Base-by-base conservation (phyloP, 2,888 invertebrate species). In the Chironomus riparius region DNA sequence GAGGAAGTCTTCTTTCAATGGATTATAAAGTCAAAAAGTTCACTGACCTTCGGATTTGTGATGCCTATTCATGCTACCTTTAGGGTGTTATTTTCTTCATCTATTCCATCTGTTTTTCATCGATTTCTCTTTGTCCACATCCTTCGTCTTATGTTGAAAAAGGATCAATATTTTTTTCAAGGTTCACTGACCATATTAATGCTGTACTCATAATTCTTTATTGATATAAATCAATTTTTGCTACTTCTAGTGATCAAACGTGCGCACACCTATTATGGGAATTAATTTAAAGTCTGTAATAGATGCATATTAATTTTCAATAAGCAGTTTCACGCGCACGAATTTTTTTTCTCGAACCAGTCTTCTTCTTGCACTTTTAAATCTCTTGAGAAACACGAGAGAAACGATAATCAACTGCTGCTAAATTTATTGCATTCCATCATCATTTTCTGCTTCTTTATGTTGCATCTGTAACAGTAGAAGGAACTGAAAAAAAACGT, bases 111-210 rank as follows among this genome's bases (percentile, higher is more conserved):
- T 69, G 38, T 47, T 15, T 10, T 28, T 50, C 50, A 56, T 56
- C 56, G 69, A 56, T 56, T 71, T 56, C 71, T 71, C 48, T 48
- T 28, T 69, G 38, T 47, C 69, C 69, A 47, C 38, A 69, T 69
- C 69, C 69, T 47, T 69, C 69, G 13, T 6, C 15, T 56, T 18
- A 10, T 10, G 7, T 38, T 18, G 7, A 62, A 21, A 21, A 62
- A 22, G 18, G 62, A 65, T 13, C 21, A 24, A 24, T 22, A 12
- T 12, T 12, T n/a, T n/a, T 56, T 71, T 28, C 47, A 48, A 18
- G 18, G 71, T 50, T 71, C 71, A 71, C 71, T 71, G 71, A 71
- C 71, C 71, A 71, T 70, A 48, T 18, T 56, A 15, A 56, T 56
- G 10, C 56, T 18, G 6, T 18, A 56, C 56, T 18, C 56, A 56